Base-by-base conservation (phyloP, 2,797 vertebrate species). In the Hirundo rustica region DNA sequence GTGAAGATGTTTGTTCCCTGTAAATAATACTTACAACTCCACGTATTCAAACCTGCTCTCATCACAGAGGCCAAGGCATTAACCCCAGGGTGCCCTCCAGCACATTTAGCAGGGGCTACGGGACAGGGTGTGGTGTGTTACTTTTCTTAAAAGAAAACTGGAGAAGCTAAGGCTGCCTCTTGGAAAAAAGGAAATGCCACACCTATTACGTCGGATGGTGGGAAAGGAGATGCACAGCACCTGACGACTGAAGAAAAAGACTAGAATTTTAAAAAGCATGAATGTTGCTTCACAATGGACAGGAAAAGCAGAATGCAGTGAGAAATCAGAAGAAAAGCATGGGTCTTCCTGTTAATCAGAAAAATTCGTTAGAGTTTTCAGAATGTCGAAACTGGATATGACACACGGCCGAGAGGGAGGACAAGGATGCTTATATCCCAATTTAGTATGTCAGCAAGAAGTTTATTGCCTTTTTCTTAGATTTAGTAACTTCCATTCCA, bases 21-120 rank as follows among this genome's bases (percentile, higher is more conserved):
- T 68, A 66, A 88, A 85, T 61, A 83, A 60, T 61, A 27, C n/a
- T 84, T 74, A 29, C 2, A 22, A 22, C 10, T 80, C 12, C 20
- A 38, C 0, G 0, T 51, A 19, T 75, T 73, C 42, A 40, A 36
- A 80, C n/a, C 17, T 73, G 4, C 26, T 85, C 3, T 85, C 19
- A 45, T 66, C 38, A 51, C 57, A 74, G n/a, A 40, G 16, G 9
- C 21, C 18, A 7, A 20, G 34, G 16, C 50, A 58, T 58, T 21
- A 75, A 94, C 21, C 32, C 64, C 60, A 34, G n/a, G 14, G 44
- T 42, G 10, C 11, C 13, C 26, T 38, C 6, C 26, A 57, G 73
- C 26, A 66, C 54, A 40, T 77, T 71, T 75, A 62, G 15, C 16
- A 5, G 14, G 15, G 20, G 14, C 9, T 51, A 2, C 8, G 20